Conservation (phyloP, 2,888 invertebrate species). For the Tricholauxania praeusta region DNA sequence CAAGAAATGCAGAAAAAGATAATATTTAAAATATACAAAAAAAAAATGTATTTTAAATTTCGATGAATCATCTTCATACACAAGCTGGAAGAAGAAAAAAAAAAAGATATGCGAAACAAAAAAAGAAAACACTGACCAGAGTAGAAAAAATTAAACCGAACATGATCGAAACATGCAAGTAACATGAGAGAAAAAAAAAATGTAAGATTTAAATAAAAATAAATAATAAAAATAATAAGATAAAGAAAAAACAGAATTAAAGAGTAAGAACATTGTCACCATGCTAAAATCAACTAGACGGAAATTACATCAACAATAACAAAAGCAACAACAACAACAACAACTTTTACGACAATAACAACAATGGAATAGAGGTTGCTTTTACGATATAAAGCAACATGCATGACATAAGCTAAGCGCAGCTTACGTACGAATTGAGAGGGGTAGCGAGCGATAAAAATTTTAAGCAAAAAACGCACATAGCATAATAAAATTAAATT, state of each 20-base stretch:
- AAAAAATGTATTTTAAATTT: conserved; percentile 35
- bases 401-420: neutral
- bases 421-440: no score
- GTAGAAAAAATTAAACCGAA: neutral
- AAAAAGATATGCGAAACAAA: neutral
- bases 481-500: conserved; percentile 37
- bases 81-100: neutral
- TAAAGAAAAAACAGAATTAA: neutral
- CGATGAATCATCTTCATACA: conserved; percentile 34
- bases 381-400: neutral
- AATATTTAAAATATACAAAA: conserved; percentile 20
- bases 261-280: conserved; percentile 27
- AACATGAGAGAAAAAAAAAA: conserved; percentile 10
- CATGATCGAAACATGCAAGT: neutral
- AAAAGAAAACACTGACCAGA: neutral
- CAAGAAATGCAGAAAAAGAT: conserved; percentile 23
- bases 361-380: neutral
- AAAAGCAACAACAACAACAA: conserved; percentile 25
- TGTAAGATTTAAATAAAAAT: neutral
- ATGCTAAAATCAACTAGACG: conserved; percentile 18
- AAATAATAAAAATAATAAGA: neutral
- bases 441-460: neutral
- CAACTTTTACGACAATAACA: conserved; percentile 4
- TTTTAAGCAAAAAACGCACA: conserved; percentile 1
- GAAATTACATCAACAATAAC: conserved; percentile 26